phyloP scores from a whole-genome alignment of 2,888 invertebrate species.

The Drosophila dives region DNA sequence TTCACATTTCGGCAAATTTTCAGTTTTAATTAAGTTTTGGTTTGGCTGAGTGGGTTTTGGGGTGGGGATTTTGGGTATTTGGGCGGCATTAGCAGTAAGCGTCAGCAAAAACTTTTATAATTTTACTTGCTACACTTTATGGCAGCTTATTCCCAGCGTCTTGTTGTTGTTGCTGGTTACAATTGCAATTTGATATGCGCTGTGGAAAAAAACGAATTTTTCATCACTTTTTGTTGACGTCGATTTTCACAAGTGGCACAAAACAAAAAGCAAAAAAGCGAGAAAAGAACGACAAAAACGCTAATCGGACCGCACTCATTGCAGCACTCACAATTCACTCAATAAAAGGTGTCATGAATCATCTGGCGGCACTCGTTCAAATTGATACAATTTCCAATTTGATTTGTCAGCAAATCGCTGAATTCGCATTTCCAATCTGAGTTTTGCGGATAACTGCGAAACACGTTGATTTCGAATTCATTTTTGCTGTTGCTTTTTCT shows the following conservation, averaged over 20 bases:
- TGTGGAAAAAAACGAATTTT: constrained; percentile 32
- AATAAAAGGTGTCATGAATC: constrained; percentile 30
- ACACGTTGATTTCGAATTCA: background rate
- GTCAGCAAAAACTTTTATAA: constrained; percentile 58
- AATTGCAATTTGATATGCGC: constrained; percentile 61
- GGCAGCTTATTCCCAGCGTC: constrained; percentile 15
- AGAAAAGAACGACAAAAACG: background rate
- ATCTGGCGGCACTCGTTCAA: constrained; percentile 2
- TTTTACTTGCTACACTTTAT: constrained; percentile 54
- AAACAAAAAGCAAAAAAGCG: background rate
- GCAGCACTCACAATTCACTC: constrained; percentile 20
- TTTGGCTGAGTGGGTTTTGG: background rate
- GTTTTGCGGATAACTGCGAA: background rate
- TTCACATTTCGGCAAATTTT: constrained; percentile 58
- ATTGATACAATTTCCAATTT: constrained; percentile 28
- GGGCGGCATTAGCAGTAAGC: constrained; percentile 10
- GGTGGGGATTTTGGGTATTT: background rate
- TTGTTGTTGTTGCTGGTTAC: constrained; percentile 21
- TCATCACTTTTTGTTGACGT: constrained; percentile 31
- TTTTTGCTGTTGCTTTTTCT: background rate
- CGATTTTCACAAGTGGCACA: constrained; percentile 14
- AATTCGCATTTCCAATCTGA: constrained; percentile 11
- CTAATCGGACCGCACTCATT: constrained; percentile 2
- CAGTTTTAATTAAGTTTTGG: constrained; percentile 68
- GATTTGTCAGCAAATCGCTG: constrained; percentile 23